phyloP scores from a whole-genome alignment of 1,140 invertebrate genomes.

The Tribolium madens region DNA sequence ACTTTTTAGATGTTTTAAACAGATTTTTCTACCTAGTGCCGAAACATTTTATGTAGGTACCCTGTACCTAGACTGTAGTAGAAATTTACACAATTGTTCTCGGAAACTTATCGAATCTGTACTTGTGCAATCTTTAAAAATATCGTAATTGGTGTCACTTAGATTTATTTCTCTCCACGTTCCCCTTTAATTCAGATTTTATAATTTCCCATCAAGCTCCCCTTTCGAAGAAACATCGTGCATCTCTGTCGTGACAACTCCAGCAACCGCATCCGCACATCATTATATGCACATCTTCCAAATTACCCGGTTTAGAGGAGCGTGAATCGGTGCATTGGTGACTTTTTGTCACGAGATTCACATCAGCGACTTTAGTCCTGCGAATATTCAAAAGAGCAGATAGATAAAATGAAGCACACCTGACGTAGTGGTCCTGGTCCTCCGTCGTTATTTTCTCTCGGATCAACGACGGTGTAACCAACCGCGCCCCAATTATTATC shows the following conservation, averaged over 20 bases:
- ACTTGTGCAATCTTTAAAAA: too few species aligned
- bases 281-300: slow-evolving; percentile 36
- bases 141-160: too few species aligned
- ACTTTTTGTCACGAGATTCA: slow-evolving; percentile 19
- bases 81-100: too few species aligned
- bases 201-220: not conserved
- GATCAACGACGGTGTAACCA: slow-evolving; percentile 61
- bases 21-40: too few species aligned
- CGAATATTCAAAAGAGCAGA: slow-evolving; percentile 21
- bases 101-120: too few species aligned
- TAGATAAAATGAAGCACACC: slow-evolving; percentile 42
- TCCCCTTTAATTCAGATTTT: not conserved
- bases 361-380: not conserved
- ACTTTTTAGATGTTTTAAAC: too few species aligned
- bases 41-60: too few species aligned
- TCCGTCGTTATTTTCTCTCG: slow-evolving; percentile 63
- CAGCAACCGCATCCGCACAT: slow-evolving; percentile 30
- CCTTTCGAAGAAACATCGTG: not conserved
- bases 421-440: slow-evolving; percentile 48
- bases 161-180: too few species aligned
- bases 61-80: too few species aligned
- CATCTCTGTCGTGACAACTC: not conserved
- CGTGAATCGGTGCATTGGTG: slow-evolving; percentile 28
- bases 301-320: slow-evolving; percentile 29
- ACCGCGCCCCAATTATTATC: slow-evolving; percentile 61